phyloP scores from a whole-genome alignment of 2,113 vertebrate genomes.

The Psittacula cyanocephala region DNA sequence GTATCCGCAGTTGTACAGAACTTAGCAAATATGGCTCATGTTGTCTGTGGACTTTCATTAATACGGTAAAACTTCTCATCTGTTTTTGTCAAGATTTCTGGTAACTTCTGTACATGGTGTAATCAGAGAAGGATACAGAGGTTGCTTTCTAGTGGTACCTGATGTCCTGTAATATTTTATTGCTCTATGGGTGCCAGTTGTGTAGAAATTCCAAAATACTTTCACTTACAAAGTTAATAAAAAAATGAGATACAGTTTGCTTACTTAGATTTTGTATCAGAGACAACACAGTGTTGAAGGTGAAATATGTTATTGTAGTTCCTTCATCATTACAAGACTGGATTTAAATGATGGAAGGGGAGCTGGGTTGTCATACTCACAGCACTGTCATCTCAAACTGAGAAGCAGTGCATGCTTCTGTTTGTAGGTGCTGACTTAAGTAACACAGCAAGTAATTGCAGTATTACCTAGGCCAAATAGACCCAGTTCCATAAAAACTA shows the following conservation, averaged over 20 bases:
- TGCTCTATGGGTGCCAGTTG: not conserved
- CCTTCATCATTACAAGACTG: not conserved
- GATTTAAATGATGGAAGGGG: not conserved
- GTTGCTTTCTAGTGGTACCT: not conserved
- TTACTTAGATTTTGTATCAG: not conserved
- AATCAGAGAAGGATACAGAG: not conserved
- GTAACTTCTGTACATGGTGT: not conserved
- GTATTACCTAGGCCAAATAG: not conserved
- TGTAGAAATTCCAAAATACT: not conserved
- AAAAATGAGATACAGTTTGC: not conserved
- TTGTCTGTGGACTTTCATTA: not conserved
- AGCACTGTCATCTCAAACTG: not conserved
- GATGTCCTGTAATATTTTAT: not conserved
- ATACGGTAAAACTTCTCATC: not conserved
- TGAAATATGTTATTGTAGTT: not conserved
- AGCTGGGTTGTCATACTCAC: not conserved
- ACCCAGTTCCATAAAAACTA: not conserved
- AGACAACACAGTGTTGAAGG: not conserved
- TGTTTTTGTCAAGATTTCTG: not conserved
- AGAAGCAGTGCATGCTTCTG: not conserved
- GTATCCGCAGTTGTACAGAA: not conserved
- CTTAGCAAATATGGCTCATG: not conserved
- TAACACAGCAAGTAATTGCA: not conserved
- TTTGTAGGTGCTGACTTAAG: not conserved
- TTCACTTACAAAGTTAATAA: not conserved